Conservation (phyloP, 64 coral and sea anemone species). For the Dendrophyllia cribrosa region DNA sequence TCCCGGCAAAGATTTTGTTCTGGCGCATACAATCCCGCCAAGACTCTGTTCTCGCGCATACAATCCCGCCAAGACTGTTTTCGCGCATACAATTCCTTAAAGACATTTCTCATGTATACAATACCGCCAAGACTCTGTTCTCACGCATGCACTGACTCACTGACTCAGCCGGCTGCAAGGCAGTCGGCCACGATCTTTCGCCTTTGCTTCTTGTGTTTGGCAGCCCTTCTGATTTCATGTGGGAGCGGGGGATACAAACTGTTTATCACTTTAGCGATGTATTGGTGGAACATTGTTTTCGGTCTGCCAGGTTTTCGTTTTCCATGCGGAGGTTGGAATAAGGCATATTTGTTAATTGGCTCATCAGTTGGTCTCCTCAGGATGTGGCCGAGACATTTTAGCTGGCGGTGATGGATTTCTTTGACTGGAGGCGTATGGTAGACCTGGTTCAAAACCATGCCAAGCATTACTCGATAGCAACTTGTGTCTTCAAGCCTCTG, state of each 20-base stretch:
- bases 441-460: background rate
- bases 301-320: background rate
- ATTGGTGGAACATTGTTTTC: background rate
- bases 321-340: background rate
- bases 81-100: too few species aligned
- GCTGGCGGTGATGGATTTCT: background rate
- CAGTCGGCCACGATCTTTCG: conserved; percentile 14
- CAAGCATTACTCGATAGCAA: background rate
- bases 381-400: conserved; percentile 15
- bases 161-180: background rate
- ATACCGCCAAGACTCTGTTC: too few species aligned
- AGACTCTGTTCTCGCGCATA: too few species aligned
- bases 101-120: too few species aligned
- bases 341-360: background rate
- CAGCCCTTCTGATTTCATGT: background rate
- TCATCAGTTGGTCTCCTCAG: conserved; percentile 20
- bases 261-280: conserved; percentile 13
- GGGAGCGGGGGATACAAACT: background rate
- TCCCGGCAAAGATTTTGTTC: too few species aligned
- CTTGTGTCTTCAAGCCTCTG: background rate
- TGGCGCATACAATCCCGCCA: too few species aligned
- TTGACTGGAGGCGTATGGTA: background rate
- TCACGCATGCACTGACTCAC: too few species aligned
- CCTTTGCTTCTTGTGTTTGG: background rate
- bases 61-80: too few species aligned